Base-by-base conservation (phyloP, 2,888 invertebrate genomes). In the Habrosyne pyritoides region DNA sequence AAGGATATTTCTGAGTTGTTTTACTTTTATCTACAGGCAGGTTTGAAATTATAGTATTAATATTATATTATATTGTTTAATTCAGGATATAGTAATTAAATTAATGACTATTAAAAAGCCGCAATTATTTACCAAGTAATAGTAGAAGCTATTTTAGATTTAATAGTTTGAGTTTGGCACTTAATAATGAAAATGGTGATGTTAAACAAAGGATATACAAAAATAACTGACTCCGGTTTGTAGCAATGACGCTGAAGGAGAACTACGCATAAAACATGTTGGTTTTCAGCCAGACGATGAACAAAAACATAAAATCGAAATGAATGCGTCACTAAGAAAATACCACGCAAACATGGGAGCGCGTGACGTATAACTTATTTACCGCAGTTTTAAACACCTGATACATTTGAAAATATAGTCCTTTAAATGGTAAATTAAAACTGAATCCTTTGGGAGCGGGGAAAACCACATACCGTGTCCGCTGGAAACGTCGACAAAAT, bases 191-290 rank as follows among this genome's bases (percentile, higher is more conserved):
- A 68, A 66, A 67, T 68, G 65, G 54, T 63, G 59, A 42, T 52
- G 60, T 53, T 69, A 66, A 68, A 79, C 75, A 81, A 80, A 78
- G 74, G 71, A 77, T 66, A 69, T 69, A 75, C 75, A 74, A 79
- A 77, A 83, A 81, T 77, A 77, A 68, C 73, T 68, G 69, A 69
- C 70, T 75, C 61, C 55, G 60, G 58, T 59, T 28, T 62, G 54
- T 62, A 64, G 59, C 61, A 68, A 71, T 76, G 79, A 75, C 79
- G 75, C 69, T 70, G 65, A 63, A 69, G 62, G 69, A 71, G 64
- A 71, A 80, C 81, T 79, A 79, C 83, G 83, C 83, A 81, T 66
- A 75, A 78, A 70, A 63, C 63, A 64, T 55, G 67, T 61, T 72
- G 71, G 63, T 73, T 75, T 79, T 75, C 67, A 68, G 66, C 69